Evolutionary conservation across 2,113 vertebrate genomes (phyloP).

Genomic region (Cardinalis cardinalis): DNA sequence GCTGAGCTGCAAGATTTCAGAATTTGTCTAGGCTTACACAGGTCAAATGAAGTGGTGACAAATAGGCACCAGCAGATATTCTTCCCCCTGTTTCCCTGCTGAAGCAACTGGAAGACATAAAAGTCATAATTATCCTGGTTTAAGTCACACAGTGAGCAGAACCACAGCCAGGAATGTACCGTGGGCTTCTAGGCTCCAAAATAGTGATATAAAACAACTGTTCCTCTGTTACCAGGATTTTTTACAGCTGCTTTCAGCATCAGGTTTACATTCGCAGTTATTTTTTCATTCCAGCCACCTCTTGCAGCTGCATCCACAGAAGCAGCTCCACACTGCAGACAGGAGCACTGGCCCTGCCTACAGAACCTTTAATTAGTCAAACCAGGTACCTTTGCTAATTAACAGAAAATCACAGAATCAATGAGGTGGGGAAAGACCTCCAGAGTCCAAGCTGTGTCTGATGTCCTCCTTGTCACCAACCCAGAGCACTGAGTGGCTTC

Average conservation of each 20-base stretch:
- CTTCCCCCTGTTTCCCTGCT: background rate
- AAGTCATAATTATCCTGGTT: background rate
- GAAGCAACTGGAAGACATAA: constrained; percentile 23
- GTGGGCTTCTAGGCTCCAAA: background rate
- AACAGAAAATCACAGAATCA: background rate
- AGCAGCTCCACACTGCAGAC: background rate
- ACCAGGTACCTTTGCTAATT: background rate
- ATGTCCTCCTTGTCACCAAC: background rate
- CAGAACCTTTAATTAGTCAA: background rate
- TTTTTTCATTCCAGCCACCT: background rate
- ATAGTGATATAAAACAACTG: background rate
- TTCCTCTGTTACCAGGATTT: background rate
- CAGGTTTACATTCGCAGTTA: background rate
- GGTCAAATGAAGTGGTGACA: background rate
- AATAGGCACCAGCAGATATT: background rate
- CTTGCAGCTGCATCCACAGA: background rate
- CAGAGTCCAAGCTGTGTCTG: background rate
- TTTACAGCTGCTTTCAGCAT: constrained; percentile 10
- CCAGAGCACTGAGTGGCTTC: background rate
- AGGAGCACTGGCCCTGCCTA: background rate
- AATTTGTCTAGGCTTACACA: background rate
- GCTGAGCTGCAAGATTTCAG: background rate
- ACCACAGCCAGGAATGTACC: background rate
- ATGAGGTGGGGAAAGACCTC: background rate
- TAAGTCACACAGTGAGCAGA: constrained; percentile 15